These are phyloP conservation scores for Minunthozetes semirufus DNA, from an alignment of 2,888 invertebrate genomes.

Conservation along the genomic window DNA sequence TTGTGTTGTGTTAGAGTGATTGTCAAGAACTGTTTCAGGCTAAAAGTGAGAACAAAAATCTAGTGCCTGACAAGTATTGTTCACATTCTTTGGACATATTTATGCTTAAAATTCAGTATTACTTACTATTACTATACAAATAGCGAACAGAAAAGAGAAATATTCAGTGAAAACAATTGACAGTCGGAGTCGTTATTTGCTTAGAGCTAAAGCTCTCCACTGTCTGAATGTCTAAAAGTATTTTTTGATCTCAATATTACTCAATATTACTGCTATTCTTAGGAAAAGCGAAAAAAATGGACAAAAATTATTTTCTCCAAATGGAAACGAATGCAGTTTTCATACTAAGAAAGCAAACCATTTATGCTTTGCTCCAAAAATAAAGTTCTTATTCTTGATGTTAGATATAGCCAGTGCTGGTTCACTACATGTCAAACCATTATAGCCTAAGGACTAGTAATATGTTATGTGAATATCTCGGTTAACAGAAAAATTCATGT, in stretches of 20 bases:
- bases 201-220: not conserved
- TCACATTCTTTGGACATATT: too few relatives aligned
- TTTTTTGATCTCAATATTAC: too few relatives aligned
- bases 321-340: not conserved
- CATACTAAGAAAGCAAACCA: not conserved
- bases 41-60: not conserved
- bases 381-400: not conserved
- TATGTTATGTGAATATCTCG: slow-evolving; percentile 23
- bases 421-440: slow-evolving; percentile 4
- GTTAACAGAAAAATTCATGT: slow-evolving; percentile 19
- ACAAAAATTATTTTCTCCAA: not conserved
- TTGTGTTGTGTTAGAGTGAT: too few relatives aligned
- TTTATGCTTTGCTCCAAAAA: not conserved
- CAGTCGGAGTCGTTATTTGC: not conserved
- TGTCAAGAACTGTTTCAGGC: not conserved
- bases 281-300: too few relatives aligned
- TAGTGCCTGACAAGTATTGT: too few relatives aligned
- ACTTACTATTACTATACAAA: not conserved
- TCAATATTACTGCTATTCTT: too few relatives aligned
- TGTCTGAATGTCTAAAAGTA: not conserved
- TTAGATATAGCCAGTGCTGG: not conserved
- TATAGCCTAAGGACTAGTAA: slow-evolving; percentile 1
- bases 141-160: not conserved
- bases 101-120: slow-evolving; percentile 10
- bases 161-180: slow-evolving; percentile 6